Conservation (phyloP, 2,797 vertebrate species). For the Cryptoblepharus egeriae region DNA sequence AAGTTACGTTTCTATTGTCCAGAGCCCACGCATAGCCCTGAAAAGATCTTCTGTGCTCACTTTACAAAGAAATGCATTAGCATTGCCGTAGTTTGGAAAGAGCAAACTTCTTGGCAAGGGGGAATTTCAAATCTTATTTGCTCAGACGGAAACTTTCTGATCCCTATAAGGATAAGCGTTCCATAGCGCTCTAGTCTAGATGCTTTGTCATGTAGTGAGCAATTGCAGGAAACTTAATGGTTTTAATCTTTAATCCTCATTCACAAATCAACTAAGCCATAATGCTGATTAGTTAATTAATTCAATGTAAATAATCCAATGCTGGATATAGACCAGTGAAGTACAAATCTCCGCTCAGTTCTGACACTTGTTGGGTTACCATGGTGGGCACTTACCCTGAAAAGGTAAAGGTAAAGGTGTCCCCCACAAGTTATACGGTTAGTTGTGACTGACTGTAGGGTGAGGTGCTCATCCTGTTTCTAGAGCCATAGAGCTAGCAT, state of each 20-base stretch:
- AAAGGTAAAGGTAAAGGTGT: no score
- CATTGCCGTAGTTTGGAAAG: neutral
- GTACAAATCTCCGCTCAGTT: neutral
- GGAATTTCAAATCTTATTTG: conserved; percentile 2
- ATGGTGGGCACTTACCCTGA: neutral
- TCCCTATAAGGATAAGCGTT: neutral
- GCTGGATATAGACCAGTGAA: neutral
- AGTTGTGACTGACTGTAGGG: no score
- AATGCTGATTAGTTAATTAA: no score
- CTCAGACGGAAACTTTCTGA: neutral
- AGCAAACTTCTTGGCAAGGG: conserved; percentile 11
- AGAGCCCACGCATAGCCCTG: neutral
- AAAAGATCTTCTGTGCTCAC: neutral
- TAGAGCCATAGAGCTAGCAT: no score
- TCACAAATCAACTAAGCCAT: no score
- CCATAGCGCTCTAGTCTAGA: neutral
- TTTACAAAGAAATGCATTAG: neutral
- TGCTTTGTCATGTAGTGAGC: neutral
- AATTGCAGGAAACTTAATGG: neutral
- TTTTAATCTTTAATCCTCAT: neutral
- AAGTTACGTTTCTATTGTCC: neutral
- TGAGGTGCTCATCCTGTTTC: no score
- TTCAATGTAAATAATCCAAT: neutral
- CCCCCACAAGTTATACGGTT: no score
- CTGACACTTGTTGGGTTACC: neutral